Conservation (phyloP, 2,113 vertebrate genomes). For the Girardinichthys multiradiatus region DNA sequence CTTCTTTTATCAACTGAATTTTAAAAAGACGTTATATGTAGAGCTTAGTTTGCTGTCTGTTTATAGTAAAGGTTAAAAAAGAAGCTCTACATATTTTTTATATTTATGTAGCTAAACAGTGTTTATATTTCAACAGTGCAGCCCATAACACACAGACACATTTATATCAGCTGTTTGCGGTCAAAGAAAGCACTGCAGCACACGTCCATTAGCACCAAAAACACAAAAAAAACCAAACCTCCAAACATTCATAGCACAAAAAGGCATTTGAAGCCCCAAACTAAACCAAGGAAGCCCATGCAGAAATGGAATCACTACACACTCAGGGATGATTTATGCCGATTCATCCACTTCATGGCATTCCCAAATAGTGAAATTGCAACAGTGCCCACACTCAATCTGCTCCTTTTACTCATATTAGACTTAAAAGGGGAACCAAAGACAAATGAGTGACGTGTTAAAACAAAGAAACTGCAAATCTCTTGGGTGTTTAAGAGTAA, state of each 20-base stretch:
- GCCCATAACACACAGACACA: conserved; percentile 31
- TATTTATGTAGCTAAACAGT: not conserved
- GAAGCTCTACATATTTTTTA: not conserved
- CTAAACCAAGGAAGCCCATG: conserved; percentile 51
- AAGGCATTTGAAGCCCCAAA: conserved; percentile 21
- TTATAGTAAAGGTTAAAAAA: not conserved
- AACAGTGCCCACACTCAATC: conserved; percentile 16
- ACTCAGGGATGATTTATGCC: conserved; percentile 51
- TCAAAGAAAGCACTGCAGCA: conserved; percentile 23
- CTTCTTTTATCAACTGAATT: not conserved
- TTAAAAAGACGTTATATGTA: not conserved
- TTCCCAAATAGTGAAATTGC: conserved; percentile 25
- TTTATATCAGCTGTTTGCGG: conserved; percentile 1
- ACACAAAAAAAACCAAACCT: conserved; percentile 10
- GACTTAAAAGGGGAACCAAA: conserved; percentile 34
- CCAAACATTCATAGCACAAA: conserved; percentile 23
- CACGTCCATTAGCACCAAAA: conserved; percentile 40
- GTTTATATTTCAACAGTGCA: conserved; percentile 26
- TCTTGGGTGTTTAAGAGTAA: not conserved
- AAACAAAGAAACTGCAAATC: conserved; percentile 16
- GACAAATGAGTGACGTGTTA: conserved; percentile 24
- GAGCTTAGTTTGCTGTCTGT: not conserved
- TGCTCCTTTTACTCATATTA: conserved; percentile 9
- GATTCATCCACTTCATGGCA: conserved; percentile 31
- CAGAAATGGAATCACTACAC: conserved; percentile 51